phyloP scores from a whole-genome alignment of 2,797 vertebrate species.

The Pantherophis vulpinus region DNA sequence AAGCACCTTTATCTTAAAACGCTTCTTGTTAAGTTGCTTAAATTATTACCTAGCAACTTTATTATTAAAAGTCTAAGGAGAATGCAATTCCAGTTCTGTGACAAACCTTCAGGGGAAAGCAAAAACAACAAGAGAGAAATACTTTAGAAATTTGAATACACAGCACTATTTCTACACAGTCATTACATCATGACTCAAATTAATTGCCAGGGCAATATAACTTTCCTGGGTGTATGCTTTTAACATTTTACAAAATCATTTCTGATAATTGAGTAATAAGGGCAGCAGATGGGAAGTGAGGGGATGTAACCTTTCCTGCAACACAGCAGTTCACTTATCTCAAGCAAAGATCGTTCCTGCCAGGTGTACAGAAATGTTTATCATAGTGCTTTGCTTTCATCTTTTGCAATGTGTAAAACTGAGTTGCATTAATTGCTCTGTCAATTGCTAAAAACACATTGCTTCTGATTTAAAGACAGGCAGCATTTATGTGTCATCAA shows the following conservation, averaged over 20 bases:
- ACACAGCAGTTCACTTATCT: constrained; percentile 3
- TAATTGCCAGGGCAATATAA: constrained; percentile 21
- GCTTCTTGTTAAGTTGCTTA: not conserved
- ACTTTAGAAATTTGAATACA: constrained; percentile 15
- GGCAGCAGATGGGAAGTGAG: constrained; percentile 20
- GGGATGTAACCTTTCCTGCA: not conserved
- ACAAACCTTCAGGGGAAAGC: constrained; percentile 13
- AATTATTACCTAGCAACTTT: not conserved
- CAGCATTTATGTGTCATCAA: constrained; percentile 7
- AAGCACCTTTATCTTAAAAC: not conserved
- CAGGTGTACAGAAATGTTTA: constrained; percentile 24
- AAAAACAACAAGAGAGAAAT: not conserved
- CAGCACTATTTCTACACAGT: not conserved
- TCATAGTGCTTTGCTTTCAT: constrained; percentile 30
- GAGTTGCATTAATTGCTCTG: constrained; percentile 20
- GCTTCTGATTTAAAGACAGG: constrained; percentile 18
- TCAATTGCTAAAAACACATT: constrained; percentile 33
- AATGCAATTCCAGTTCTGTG: constrained; percentile 17
- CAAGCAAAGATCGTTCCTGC: constrained; percentile 30
- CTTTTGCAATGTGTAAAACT: constrained; percentile 36
- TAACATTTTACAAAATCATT: constrained; percentile 28
- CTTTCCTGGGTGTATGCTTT: constrained; percentile 1
- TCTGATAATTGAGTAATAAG: constrained; percentile 35
- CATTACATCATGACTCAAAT: not conserved
- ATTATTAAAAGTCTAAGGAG: constrained; percentile 15